Conservation (phyloP, 92 coral and sea anemone species). For the Desmophyllum pertusum region DNA sequence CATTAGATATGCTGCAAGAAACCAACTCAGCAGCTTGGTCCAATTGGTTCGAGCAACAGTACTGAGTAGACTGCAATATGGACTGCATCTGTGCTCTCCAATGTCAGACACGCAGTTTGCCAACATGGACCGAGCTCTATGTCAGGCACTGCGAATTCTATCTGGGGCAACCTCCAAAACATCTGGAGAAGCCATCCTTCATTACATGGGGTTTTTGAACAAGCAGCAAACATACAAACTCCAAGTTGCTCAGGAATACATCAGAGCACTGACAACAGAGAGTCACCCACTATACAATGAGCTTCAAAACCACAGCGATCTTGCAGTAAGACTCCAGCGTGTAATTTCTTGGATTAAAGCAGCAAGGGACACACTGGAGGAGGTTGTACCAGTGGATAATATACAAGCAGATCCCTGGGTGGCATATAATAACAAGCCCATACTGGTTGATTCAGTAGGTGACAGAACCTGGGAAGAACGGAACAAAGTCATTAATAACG, state of each 20-base stretch:
- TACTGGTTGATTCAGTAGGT: background rate
- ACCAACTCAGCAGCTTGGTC: background rate
- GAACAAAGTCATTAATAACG: no score
- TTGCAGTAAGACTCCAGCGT: no score
- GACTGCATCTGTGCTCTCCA: no score
- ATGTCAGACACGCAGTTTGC: no score
- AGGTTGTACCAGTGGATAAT: background rate
- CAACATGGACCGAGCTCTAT: no score
- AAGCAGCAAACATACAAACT: background rate
- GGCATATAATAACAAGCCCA: no score
- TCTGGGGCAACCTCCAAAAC: background rate
- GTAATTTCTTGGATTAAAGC: no score
- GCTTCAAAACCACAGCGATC: background rate
- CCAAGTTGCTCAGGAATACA: background rate
- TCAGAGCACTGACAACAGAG: no score
- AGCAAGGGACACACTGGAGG: background rate
- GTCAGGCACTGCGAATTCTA: background rate
- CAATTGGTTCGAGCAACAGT: background rate
- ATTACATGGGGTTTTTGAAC: background rate
- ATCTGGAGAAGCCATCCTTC: no score
- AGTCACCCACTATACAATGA: background rate
- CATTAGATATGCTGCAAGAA: background rate
- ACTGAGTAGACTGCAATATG: no score
- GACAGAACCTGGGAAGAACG: no score
- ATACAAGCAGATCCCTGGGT: no score